phyloP scores from a whole-genome alignment of 92 coral and sea anemone genomes.

The Parazoanthus darwini region DNA sequence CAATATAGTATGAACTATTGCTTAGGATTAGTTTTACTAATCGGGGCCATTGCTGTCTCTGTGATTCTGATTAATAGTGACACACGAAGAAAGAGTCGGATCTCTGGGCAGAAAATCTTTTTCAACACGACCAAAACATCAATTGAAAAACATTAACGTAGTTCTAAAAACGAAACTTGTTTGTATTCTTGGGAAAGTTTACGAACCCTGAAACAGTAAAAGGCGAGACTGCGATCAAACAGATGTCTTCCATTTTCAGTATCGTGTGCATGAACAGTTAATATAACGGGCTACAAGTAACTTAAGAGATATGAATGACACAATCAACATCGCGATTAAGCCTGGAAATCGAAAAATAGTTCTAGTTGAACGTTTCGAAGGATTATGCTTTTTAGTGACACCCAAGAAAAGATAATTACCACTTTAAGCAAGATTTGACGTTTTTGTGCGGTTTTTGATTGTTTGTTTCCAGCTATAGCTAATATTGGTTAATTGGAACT shows the following conservation, averaged over 20 bases:
- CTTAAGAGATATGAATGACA: neutral
- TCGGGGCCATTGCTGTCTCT: no score
- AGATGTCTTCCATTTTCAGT: neutral
- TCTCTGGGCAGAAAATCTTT: neutral
- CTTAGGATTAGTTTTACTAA: no score
- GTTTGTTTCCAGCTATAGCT: neutral
- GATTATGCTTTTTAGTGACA: no score
- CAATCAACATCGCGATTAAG: neutral
- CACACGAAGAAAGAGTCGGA: neutral
- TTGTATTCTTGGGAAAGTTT: neutral
- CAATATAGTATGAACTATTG: neutral
- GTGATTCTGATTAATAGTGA: neutral
- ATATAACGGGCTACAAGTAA: neutral
- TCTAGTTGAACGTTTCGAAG: no score
- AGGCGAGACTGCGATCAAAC: neutral
- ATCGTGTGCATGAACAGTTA: no score
- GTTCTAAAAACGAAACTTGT: constrained; percentile 19
- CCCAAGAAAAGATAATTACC: no score
- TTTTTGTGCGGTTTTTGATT: no score
- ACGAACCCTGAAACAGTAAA: neutral
- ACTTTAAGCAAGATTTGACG: no score
- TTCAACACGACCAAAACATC: neutral
- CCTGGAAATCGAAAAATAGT: no score
- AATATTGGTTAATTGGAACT: neutral
- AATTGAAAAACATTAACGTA: neutral